Evolutionary conservation across 1,140 invertebrate species (phyloP).

Genomic region (Lamellibrachia luymesi): DNA sequence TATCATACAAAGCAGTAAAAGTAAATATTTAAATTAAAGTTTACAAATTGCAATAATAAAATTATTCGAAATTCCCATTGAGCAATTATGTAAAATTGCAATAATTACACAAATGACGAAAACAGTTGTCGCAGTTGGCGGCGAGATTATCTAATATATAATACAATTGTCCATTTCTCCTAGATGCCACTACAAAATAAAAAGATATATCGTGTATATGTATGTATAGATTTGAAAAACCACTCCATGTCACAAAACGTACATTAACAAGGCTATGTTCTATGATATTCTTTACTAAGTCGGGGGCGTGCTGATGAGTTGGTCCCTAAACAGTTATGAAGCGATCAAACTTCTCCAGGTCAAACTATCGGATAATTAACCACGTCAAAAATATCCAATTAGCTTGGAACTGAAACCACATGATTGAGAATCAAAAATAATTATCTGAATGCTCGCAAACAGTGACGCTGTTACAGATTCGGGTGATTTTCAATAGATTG

Average conservation of each 20-base stretch:
- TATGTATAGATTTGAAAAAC: slow-evolving; percentile 3
- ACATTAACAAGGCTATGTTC: background rate
- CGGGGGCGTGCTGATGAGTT: background rate
- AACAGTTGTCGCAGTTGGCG: background rate
- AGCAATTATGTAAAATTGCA: background rate
- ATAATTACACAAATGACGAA: background rate
- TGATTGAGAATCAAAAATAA: background rate
- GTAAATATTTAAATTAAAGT: slow-evolving; percentile 1
- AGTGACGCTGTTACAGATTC: background rate
- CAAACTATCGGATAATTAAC: background rate
- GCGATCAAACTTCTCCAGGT: background rate
- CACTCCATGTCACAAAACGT: background rate
- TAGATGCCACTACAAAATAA: background rate
- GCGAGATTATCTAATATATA: slow-evolving; percentile 5
- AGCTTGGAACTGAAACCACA: background rate
- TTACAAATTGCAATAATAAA: background rate
- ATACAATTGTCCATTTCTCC: background rate
- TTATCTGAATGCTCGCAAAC: background rate
- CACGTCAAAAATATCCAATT: background rate
- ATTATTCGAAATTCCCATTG: background rate
- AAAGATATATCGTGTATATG: slow-evolving; percentile 1
- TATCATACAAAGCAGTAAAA: background rate
- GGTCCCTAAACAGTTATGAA: background rate
- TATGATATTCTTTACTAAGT: background rate
- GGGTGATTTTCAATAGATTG: background rate